Evolutionary conservation across 2,113 vertebrate genomes (phyloP), one percentile per base, ranked within the genome.

Genomic region (Canis aureus): DNA sequence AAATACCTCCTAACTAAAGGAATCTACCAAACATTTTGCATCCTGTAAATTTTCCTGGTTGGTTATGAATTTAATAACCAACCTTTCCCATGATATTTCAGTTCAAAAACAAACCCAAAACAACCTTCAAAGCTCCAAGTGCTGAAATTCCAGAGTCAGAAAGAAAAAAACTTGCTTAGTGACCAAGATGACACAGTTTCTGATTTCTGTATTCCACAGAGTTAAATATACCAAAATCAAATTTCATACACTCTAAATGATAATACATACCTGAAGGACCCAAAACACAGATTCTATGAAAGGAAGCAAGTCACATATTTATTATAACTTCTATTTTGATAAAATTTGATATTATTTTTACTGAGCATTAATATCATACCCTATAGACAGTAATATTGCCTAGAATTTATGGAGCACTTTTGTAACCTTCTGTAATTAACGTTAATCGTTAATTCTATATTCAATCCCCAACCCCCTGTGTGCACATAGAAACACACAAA

Each of bases 11-110:
- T 94, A 91, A 93, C 81, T 51, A 80, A 94, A 92, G 35, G 27
- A 85, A 92, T 69, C 66, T 91, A 95, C 22, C n/a, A 78, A 97
- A 91, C 66, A 97, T 85, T 95, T 83, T 93, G 74, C 67, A 67
- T 59, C 35, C 60, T 79, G 67, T 71, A 81, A 85, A 92, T 95
- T 89, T 35, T 93, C 94, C 35, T 49, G 4, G 89, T 64, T 94
- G 43, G 74, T 91, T 80, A 88, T 53, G 78, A 96, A 92, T 69
- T 62, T 96, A 94, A 93, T 49, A 57, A 88, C 15, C 69, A 71
- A 55, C 20, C 29, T 85, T 83, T 66, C 79, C n/a, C 15, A 4
- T 90, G 92, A 85, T 43, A 91, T 85, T 96, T 89, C 84, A 67
- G 78, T 74, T 90, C 59, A 89, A 97, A 97, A 94, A 92, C 49